Evolutionary conservation across 1,140 invertebrate genomes (phyloP).

Genomic region (Eufriesea mexicana): DNA sequence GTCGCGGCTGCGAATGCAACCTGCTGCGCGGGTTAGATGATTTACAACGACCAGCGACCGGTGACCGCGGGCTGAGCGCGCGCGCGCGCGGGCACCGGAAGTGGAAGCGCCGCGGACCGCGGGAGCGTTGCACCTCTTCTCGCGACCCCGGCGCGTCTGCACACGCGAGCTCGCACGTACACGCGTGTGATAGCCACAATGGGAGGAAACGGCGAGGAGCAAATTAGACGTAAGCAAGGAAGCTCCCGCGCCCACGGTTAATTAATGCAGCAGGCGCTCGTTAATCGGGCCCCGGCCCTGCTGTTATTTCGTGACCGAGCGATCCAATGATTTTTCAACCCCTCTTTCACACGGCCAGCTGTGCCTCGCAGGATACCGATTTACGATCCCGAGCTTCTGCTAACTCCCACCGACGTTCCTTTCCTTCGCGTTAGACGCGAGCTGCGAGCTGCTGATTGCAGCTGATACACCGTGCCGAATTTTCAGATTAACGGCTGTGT

Average conservation of each 20-base stretch:
- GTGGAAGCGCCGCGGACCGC: constrained; percentile 40
- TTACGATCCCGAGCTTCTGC: not conserved
- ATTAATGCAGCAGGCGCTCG: constrained; percentile 58
- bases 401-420: not conserved
- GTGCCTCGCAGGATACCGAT: not conserved
- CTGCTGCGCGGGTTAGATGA: constrained; percentile 60
- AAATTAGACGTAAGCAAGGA: constrained; percentile 69
- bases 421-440: too few relatives aligned
- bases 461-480: too few relatives aligned
- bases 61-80: not conserved
- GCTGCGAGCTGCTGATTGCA: too few relatives aligned
- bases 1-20: constrained; percentile 50
- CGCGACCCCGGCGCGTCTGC: constrained; percentile 16
- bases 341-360: constrained; percentile 40
- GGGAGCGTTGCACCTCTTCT: constrained; percentile 55
- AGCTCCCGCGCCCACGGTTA: constrained; percentile 68
- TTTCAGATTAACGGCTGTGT: too few relatives aligned
- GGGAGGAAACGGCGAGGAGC: constrained; percentile 64
- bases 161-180: constrained; percentile 27
- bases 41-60: constrained; percentile 51
- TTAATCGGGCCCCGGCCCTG: constrained; percentile 38
- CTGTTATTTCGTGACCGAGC: constrained; percentile 25
- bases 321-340: constrained; percentile 44
- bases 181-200: constrained; percentile 54
- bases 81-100: constrained; percentile 43